phyloP scores from a whole-genome alignment of 2,888 invertebrate genomes.

The Limnephilus marmoratus region DNA sequence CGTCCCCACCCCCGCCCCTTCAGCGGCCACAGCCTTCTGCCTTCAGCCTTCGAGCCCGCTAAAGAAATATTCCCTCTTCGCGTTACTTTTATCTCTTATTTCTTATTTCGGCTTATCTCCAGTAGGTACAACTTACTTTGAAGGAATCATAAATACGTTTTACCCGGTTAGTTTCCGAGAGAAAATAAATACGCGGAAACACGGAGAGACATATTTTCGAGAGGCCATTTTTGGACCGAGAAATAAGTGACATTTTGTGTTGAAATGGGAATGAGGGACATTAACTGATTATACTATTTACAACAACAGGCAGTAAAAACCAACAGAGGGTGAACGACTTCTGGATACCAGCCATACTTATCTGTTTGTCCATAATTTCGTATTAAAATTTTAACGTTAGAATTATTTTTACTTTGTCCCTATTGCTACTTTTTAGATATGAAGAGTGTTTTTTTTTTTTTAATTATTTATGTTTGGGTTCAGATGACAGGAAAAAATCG shows the following conservation, averaged over 20 bases:
- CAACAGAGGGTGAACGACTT: no score
- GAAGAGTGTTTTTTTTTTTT: no score
- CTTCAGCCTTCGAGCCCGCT: not conserved
- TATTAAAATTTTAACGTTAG: no score
- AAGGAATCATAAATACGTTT: not conserved
- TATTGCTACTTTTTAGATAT: no score
- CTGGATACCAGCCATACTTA: no score
- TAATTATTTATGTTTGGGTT: no score
- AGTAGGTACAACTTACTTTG: not conserved
- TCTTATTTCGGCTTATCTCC: not conserved
- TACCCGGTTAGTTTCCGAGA: not conserved
- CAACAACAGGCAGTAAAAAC: not conserved
- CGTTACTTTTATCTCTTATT: not conserved
- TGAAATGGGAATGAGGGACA: not conserved
- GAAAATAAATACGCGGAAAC: not conserved
- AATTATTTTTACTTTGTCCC: no score
- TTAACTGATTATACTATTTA: not conserved
- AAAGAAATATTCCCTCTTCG: not conserved
- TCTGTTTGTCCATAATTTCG: no score
- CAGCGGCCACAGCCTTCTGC: not conserved
- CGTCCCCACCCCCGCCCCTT: not conserved
- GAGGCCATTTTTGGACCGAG: not conserved
- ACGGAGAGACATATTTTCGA: not conserved
- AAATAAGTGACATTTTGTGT: not conserved
- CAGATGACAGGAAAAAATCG: no score